A percentile compares a stretch with the other conserved stretches of the same genome.
Evolutionary conservation across 2,888 invertebrate species (phyloP).

Genomic region (Euclidia mi): DNA sequence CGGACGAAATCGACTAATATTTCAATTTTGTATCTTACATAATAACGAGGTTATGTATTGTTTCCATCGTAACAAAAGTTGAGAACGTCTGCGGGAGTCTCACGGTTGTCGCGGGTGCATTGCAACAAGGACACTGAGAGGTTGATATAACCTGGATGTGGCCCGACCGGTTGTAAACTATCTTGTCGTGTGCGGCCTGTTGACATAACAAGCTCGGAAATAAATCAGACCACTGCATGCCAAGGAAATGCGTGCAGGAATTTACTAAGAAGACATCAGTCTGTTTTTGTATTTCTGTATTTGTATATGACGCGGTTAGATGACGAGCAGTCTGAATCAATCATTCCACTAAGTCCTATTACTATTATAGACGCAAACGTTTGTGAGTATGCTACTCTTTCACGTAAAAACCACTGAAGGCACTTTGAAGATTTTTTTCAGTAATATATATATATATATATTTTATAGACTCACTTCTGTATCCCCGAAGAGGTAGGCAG

Average conservation of each 20-base stretch:
- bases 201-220: constrained; percentile 29
- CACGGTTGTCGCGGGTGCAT: constrained; percentile 33
- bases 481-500: too few species aligned
- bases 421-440: too few species aligned
- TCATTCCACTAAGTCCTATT: too few species aligned
- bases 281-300: neutral
- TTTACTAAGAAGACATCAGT: neutral
- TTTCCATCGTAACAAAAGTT: neutral
- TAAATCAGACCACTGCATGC: constrained; percentile 22
- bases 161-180: constrained; percentile 61
- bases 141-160: constrained; percentile 43
- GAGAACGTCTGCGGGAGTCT: constrained; percentile 32
- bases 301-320: too few species aligned
- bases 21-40: neutral
- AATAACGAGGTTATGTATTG: neutral
- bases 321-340: too few species aligned
- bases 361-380: too few species aligned
- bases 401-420: too few species aligned
- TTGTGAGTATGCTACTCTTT: too few species aligned
- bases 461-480: too few species aligned
- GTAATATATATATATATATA: too few species aligned
- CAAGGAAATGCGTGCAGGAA: constrained; percentile 4
- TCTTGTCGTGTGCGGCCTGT: constrained; percentile 29
- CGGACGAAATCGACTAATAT: neutral
- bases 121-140: constrained; percentile 58